A percentile compares a stretch with the other conserved stretches of the same genome.
Conservation (phyloP, 35 echinoderm and acorn worm genomes). For the Anneissia japonica region DNA sequence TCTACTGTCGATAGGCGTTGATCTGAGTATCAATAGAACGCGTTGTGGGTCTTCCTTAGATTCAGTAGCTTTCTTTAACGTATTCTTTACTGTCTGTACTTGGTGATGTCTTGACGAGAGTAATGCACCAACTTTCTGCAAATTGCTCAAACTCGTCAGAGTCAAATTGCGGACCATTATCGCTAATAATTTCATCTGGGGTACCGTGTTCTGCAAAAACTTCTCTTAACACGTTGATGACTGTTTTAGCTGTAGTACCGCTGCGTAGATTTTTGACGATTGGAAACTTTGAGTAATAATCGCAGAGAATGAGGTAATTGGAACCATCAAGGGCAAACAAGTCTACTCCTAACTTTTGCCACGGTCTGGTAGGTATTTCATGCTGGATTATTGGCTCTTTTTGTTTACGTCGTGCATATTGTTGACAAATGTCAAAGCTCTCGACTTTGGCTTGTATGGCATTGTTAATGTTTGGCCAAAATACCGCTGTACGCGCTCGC, state of each 20-base stretch:
- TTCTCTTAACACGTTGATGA: background rate
- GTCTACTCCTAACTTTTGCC: conserved; percentile 49
- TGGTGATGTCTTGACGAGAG: conserved; percentile 32
- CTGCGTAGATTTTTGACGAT: background rate
- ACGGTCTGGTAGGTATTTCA: conserved; percentile 51
- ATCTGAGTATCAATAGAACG: conserved; percentile 31
- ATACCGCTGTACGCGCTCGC: conserved; percentile 19
- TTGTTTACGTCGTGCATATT: conserved; percentile 13
- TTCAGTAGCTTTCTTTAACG: conserved; percentile 24
- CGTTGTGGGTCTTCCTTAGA: conserved; percentile 8
- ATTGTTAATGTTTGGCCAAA: conserved; percentile 53
- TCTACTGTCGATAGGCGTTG: conserved; percentile 44
- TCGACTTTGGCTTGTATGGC: conserved; percentile 42
- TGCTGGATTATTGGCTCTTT: conserved; percentile 42
- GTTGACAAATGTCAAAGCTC: conserved; percentile 38
- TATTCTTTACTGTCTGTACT: conserved; percentile 46
- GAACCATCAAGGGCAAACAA: conserved; percentile 43
- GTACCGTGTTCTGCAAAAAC: conserved; percentile 56
- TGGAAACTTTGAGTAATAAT: conserved; percentile 64
- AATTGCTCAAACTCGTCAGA: conserved; percentile 38
- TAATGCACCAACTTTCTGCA: conserved; percentile 32
- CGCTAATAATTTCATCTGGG: conserved; percentile 52
- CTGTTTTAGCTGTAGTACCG: background rate
- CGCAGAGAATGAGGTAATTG: conserved; percentile 29
- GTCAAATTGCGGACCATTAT: conserved; percentile 56